Percentiles rank a stretch among this genome's conserved stretches.
phyloP scores from a whole-genome alignment of 2,797 vertebrate species.

The Australoheros facetus region DNA sequence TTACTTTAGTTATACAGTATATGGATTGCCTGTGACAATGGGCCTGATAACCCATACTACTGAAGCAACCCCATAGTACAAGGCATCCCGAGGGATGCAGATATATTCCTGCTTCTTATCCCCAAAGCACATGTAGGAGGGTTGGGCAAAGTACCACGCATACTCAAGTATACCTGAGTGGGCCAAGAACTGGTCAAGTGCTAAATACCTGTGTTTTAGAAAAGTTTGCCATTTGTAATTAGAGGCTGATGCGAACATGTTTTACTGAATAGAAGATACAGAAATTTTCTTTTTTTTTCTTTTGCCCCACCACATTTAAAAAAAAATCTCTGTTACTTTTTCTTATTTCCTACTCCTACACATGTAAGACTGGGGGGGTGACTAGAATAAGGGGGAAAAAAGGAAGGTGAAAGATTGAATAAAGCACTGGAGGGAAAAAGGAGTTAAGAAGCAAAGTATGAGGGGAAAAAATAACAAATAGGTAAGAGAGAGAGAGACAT shows the following conservation, averaged over 20 bases:
- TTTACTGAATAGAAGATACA: too few species aligned
- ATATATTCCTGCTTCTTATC: neutral
- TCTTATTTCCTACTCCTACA: neutral
- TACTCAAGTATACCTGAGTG: neutral
- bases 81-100: neutral
- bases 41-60: neutral
- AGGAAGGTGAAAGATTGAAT: neutral
- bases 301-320: too few species aligned
- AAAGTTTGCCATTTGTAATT: neutral
- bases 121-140: neutral
- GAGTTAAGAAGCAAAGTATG: neutral
- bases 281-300: too few species aligned
- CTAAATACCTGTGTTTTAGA: neutral
- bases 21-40: neutral
- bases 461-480: conserved; percentile 25
- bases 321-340: neutral
- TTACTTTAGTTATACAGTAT: neutral
- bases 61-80: neutral
- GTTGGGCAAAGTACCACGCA: neutral
- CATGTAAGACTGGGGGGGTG: neutral
- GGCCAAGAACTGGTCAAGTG: too few species aligned
- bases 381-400: neutral
- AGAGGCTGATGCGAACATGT: neutral
- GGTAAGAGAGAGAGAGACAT: conserved; percentile 10
- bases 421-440: neutral